Evolutionary conservation across 2,113 vertebrate genomes (phyloP).

Genomic region (Ancistrus triradiatus): DNA sequence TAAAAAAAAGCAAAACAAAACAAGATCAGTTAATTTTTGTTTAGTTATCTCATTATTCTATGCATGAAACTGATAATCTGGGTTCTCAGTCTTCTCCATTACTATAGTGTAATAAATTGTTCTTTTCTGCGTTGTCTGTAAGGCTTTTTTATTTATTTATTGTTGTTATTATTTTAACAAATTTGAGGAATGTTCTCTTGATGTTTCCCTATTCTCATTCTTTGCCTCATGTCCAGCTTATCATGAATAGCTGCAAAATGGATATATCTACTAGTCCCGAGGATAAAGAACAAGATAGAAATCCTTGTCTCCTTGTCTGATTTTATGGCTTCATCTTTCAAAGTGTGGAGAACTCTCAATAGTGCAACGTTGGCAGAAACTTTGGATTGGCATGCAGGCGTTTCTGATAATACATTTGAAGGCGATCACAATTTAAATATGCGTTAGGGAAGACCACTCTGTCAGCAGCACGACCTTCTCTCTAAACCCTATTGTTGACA

Average conservation of each 20-base stretch:
- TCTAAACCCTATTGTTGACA: not conserved
- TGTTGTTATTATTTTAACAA: too few relatives aligned
- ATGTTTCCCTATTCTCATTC: slow-evolving; percentile 9
- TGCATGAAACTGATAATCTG: too few relatives aligned
- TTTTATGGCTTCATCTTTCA: slow-evolving; percentile 40
- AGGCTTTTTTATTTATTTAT: too few relatives aligned
- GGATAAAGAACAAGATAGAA: slow-evolving; percentile 28
- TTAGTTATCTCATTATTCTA: too few relatives aligned
- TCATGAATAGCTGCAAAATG: slow-evolving; percentile 10
- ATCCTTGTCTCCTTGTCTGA: slow-evolving; percentile 40
- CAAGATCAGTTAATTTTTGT: too few relatives aligned
- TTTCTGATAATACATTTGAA: slow-evolving; percentile 23
- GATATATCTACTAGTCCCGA: slow-evolving; percentile 4
- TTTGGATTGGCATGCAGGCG: slow-evolving; percentile 1
- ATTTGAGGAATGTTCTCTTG: too few relatives aligned
- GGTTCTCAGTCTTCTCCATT: too few relatives aligned
- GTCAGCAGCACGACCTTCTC: slow-evolving; percentile 18
- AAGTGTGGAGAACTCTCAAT: slow-evolving; percentile 18
- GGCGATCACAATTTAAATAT: slow-evolving; percentile 9
- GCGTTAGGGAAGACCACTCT: not conserved
- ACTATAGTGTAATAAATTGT: too few relatives aligned
- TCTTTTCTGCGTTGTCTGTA: too few relatives aligned
- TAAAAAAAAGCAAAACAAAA: too few relatives aligned
- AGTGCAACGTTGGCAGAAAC: slow-evolving; percentile 26
- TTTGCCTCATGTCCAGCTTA: not conserved